phyloP scores from a whole-genome alignment of 1,140 invertebrate genomes.

The Oryzaephilus surinamensis region DNA sequence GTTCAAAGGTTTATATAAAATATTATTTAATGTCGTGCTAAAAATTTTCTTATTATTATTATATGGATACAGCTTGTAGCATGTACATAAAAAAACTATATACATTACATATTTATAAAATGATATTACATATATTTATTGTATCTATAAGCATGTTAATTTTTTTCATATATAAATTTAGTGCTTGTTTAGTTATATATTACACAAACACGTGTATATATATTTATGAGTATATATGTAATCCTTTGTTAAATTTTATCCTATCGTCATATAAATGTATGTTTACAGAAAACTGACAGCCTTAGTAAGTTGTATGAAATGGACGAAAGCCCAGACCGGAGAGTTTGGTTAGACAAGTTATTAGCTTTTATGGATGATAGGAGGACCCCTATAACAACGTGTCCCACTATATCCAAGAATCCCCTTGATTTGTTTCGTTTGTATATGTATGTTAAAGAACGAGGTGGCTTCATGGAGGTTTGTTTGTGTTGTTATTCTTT shows the following conservation, averaged over 20 bases:
- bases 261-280: constrained; percentile 11
- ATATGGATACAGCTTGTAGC: constrained; percentile 32
- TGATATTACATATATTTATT: too few relatives aligned
- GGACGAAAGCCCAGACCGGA: constrained; percentile 87
- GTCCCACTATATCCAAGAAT: constrained; percentile 96
- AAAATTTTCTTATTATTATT: too few relatives aligned
- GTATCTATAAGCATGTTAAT: constrained; percentile 9
- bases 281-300: constrained; percentile 73
- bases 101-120: too few relatives aligned
- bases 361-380: constrained; percentile 89
- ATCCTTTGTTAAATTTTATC: too few relatives aligned
- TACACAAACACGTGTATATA: background rate
- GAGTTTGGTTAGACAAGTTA: constrained; percentile 84
- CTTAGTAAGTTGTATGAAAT: constrained; percentile 91
- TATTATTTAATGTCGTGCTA: constrained; percentile 29
- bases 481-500: constrained; percentile 31
- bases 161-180: too few relatives aligned
- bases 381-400: constrained; percentile 83
- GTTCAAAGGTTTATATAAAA: constrained; percentile 67
- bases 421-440: constrained; percentile 94
- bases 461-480: constrained; percentile 96
- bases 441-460: constrained; percentile 88
- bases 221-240: too few relatives aligned
- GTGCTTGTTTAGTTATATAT: constrained; percentile 13
- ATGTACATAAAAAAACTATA: too few relatives aligned